These are phyloP conservation scores for Drosophila littoralis DNA, from an alignment of 1,140 invertebrate genomes.

Conservation along the genomic window DNA sequence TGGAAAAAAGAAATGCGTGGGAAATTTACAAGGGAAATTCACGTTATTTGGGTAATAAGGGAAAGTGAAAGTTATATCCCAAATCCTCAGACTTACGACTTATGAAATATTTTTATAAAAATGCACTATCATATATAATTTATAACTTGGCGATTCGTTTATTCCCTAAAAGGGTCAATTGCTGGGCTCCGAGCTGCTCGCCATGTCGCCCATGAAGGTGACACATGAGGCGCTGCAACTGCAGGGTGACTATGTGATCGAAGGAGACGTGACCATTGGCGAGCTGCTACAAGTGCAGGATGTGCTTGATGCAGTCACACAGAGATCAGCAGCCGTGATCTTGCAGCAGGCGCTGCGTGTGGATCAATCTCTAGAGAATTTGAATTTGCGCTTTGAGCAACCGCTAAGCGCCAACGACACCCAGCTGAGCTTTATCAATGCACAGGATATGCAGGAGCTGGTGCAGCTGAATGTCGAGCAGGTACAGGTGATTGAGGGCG, in stretches of 20 bases:
- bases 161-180: slow-evolving; percentile 61
- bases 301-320: slow-evolving; percentile 49
- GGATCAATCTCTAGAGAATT: slow-evolving; percentile 55
- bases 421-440: slow-evolving; percentile 68
- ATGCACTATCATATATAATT: too few relatives aligned
- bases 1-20: too few relatives aligned
- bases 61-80: too few relatives aligned
- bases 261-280: slow-evolving; percentile 80
- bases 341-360: slow-evolving; percentile 51
- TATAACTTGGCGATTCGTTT: too few relatives aligned
- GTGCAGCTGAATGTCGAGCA: slow-evolving; percentile 63
- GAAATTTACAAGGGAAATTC: too few relatives aligned
- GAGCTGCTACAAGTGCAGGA: slow-evolving; percentile 69
- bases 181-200: slow-evolving; percentile 72
- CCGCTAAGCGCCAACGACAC: slow-evolving; percentile 74
- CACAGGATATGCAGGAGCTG: slow-evolving; percentile 60
- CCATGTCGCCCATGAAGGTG: slow-evolving; percentile 82
- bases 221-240: slow-evolving; percentile 73
- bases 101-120: too few relatives aligned
- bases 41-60: not conserved
- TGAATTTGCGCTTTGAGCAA: slow-evolving; percentile 82
- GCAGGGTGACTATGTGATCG: slow-evolving; percentile 82
- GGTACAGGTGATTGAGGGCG: slow-evolving; percentile 66
- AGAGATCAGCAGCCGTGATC: slow-evolving; percentile 45
- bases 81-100: too few relatives aligned